Percentiles rank a stretch among this genome's conserved stretches.
Evolutionary conservation across 2,888 invertebrate species (phyloP).

Genomic region (Amphipoea oculea): DNA sequence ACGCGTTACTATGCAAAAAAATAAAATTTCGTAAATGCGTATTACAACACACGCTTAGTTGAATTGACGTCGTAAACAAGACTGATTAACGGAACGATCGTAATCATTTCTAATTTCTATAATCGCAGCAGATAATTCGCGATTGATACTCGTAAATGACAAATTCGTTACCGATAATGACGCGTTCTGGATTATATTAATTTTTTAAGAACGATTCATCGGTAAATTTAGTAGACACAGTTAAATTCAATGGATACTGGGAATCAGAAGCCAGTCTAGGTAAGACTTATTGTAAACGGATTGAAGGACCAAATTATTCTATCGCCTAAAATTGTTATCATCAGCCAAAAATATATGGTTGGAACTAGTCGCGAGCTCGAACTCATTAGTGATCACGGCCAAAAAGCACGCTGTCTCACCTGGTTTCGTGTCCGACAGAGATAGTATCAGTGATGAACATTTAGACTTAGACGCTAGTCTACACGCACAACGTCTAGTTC

Average conservation of each 20-base stretch:
- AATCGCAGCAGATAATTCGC: constrained; percentile 74
- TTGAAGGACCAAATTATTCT: background rate
- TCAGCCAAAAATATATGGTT: background rate
- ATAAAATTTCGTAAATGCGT: constrained; percentile 25
- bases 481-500: too few relatives aligned
- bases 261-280: background rate
- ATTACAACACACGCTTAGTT: constrained; percentile 43
- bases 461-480: too few relatives aligned
- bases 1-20: constrained; percentile 20
- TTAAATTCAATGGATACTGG: background rate
- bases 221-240: background rate
- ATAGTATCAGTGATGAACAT: too few relatives aligned
- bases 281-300: background rate
- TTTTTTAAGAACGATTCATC: background rate
- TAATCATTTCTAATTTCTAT: constrained; percentile 70
- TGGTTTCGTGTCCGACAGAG: too few relatives aligned
- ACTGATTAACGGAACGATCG: constrained; percentile 74
- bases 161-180: constrained; percentile 19
- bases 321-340: background rate
- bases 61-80: constrained; percentile 70
- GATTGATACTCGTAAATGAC: constrained; percentile 64
- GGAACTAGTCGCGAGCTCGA: too few relatives aligned
- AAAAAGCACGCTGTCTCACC: too few relatives aligned
- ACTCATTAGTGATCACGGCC: too few relatives aligned
- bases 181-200: constrained; percentile 10